These are phyloP conservation scores for Campylomormyrus numenius DNA, from an alignment of 2,113 vertebrate genomes.

Conservation along the genomic window DNA sequence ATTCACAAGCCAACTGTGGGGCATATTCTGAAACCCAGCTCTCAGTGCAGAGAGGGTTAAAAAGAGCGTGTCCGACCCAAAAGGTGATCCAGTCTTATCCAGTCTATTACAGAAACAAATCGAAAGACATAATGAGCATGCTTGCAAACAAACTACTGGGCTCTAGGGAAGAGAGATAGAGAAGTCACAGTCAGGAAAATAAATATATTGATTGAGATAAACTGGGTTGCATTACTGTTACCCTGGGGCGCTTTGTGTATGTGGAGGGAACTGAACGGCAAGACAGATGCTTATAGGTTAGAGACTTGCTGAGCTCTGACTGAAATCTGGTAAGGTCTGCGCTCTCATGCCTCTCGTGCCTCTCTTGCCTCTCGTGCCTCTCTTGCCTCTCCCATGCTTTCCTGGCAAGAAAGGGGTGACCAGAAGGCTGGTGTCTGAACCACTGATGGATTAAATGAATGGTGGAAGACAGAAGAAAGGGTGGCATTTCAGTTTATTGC, in stretches of 20 bases:
- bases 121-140: conserved; percentile 34
- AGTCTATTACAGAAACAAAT: conserved; percentile 32
- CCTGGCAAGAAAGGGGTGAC: not conserved
- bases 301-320: conserved; percentile 25
- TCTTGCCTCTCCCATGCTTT: not conserved
- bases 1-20: not conserved
- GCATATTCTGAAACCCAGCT: not conserved
- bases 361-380: no score
- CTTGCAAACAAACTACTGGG: conserved; percentile 37
- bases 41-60: conserved; percentile 14
- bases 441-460: not conserved
- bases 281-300: conserved; percentile 44
- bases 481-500: no score
- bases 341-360: not conserved
- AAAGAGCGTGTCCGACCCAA: not conserved
- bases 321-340: not conserved
- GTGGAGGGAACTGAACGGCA: conserved; percentile 20
- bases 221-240: conserved; percentile 41
- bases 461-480: not conserved
- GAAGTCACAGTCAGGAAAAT: conserved; percentile 33
- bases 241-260: conserved; percentile 24
- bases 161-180: conserved; percentile 31
- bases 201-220: conserved; percentile 45
- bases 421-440: not conserved
- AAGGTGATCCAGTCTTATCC: conserved; percentile 6